Percentiles rank a stretch among this genome's conserved stretches.
phyloP scores from a whole-genome alignment of 2,888 invertebrate species.

The Uropetala carovei region DNA sequence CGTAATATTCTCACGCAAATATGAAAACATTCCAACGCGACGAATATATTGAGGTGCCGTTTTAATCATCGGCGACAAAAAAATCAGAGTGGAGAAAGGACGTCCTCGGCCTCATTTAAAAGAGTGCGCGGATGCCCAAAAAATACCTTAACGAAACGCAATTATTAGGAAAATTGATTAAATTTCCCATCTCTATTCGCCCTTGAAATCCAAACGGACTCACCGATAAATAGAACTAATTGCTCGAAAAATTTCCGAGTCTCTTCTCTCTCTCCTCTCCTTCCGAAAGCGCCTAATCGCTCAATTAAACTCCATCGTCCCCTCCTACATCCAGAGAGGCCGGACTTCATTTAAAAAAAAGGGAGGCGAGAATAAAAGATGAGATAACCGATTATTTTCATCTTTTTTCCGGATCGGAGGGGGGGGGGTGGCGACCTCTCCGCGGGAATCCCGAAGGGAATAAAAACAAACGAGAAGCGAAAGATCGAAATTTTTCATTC shows the following conservation, averaged over 20 bases:
- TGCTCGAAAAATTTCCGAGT: conserved; percentile 36
- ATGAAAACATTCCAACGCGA: too few relatives aligned
- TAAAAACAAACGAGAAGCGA: not conserved
- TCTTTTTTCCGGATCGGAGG: not conserved
- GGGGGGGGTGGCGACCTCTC: conserved; percentile 18
- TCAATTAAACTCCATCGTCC: not conserved
- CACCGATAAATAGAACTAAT: conserved; percentile 42
- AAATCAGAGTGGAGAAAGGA: too few relatives aligned
- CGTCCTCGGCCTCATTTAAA: not conserved
- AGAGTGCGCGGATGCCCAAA: not conserved
- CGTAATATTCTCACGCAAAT: too few relatives aligned
- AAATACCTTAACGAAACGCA: conserved; percentile 29
- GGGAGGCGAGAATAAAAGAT: conserved; percentile 20
- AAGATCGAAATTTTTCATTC: not conserved
- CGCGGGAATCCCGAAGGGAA: not conserved
- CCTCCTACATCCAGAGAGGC: not conserved
- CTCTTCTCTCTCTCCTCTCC: not conserved
- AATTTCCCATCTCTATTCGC: conserved; percentile 37
- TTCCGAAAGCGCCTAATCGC: conserved; percentile 8
- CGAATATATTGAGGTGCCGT: too few relatives aligned
- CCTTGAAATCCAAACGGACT: not conserved
- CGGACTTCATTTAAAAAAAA: conserved; percentile 13
- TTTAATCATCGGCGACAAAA: too few relatives aligned
- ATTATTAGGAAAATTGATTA: conserved; percentile 48
- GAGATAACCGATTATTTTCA: not conserved